A percentile compares a stretch with the other conserved stretches of the same genome.
Evolutionary conservation across 2,888 invertebrate species (phyloP).

Genomic region (Eremobia ochroleuca): DNA sequence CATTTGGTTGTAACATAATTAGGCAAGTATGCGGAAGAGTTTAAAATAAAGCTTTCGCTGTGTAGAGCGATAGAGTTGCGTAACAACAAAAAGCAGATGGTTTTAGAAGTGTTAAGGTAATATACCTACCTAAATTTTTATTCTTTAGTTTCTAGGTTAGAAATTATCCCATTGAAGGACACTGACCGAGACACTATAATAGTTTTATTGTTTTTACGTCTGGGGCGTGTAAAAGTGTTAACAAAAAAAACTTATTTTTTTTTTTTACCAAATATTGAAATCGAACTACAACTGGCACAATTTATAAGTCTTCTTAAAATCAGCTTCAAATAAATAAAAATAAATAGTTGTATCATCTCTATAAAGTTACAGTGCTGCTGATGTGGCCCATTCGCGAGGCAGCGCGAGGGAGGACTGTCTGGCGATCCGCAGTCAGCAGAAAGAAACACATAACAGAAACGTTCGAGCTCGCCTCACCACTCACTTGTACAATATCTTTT

Average conservation of each 20-base stretch:
- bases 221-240: not conserved
- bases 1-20: not conserved
- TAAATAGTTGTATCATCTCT: conserved; percentile 74
- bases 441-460: conserved; percentile 87
- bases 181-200: not conserved
- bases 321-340: not conserved
- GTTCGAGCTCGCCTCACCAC: conserved; percentile 61
- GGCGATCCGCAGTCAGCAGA: conserved; percentile 89
- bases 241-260: not conserved
- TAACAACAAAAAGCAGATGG: not conserved
- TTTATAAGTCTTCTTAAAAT: no score
- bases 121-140: not conserved
- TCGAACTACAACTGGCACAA: not conserved
- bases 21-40: not conserved
- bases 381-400: conserved; percentile 86
- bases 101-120: conserved; percentile 5
- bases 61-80: not conserved
- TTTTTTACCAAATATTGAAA: not conserved
- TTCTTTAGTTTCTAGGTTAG: not conserved
- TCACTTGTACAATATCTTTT: conserved; percentile 62
- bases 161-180: not conserved
- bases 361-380: conserved; percentile 80
- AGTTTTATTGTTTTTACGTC: not conserved
- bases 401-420: conserved; percentile 86
- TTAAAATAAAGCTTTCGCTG: conserved; percentile 14